Conservation (phyloP, 2,797 vertebrate genomes). For the Champsocephalus gunnari region DNA sequence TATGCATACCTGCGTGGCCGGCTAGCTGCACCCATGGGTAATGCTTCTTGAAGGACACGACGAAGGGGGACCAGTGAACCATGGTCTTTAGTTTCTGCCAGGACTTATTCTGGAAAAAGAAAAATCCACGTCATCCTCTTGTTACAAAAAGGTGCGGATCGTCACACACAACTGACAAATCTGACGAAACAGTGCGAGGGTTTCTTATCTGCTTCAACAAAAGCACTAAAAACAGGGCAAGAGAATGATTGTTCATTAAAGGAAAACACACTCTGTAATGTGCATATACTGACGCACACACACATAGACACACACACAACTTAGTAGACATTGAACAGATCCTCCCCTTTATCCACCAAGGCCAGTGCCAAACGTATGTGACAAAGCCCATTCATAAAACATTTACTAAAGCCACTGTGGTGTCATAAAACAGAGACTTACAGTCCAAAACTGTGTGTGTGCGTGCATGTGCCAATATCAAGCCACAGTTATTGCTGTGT, state of each 20-base stretch:
- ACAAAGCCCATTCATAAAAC: slow-evolving; percentile 81
- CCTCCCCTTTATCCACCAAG: slow-evolving; percentile 65
- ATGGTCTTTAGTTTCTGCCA: slow-evolving; percentile 92
- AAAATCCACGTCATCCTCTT: slow-evolving; percentile 18
- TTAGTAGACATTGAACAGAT: slow-evolving; percentile 70
- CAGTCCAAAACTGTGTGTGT: slow-evolving; percentile 34
- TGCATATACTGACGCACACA: slow-evolving; percentile 3
- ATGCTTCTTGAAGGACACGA: slow-evolving; percentile 88
- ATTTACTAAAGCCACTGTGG: slow-evolving; percentile 74
- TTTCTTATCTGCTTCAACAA: slow-evolving; percentile 26
- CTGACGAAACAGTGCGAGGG: background rate
- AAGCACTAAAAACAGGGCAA: slow-evolving; percentile 23
- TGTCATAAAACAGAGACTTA: slow-evolving; percentile 65
- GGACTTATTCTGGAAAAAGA: slow-evolving; percentile 82
- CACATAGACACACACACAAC: slow-evolving; percentile 37
- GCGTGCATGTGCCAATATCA: too few species aligned
- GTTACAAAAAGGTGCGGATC: background rate
- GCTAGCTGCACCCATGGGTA: slow-evolving; percentile 94
- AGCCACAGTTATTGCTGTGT: too few species aligned
- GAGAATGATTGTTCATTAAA: slow-evolving; percentile 56
- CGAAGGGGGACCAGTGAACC: slow-evolving; percentile 89
- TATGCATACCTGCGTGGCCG: slow-evolving; percentile 88
- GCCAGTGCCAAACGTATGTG: slow-evolving; percentile 55
- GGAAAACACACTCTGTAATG: slow-evolving; percentile 53
- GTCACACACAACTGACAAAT: slow-evolving; percentile 10